phyloP scores from a whole-genome alignment of 1,140 invertebrate genomes.

The Panulirus ornatus region DNA sequence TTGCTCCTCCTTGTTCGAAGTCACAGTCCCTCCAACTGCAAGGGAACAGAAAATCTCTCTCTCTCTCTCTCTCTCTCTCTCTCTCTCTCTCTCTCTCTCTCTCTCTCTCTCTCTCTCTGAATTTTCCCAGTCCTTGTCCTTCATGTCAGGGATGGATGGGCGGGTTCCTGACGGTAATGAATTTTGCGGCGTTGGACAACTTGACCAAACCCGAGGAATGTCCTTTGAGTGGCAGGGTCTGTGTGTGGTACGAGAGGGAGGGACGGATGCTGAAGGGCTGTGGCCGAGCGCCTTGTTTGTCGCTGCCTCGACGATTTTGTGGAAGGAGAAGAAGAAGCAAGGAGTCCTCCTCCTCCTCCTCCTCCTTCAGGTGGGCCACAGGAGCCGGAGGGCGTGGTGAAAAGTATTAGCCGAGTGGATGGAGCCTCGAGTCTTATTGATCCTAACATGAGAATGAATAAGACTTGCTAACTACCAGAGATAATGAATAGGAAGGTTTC shows the following conservation, averaged over 20 bases:
- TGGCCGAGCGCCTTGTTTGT: background rate
- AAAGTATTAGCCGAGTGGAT: too few relatives aligned
- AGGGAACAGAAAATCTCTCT: conserved; percentile 5
- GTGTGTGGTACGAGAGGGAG: background rate
- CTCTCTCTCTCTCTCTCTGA: background rate
- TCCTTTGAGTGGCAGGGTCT: background rate
- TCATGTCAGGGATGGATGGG: background rate
- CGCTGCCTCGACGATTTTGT: too few relatives aligned
- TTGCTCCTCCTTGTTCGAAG: too few relatives aligned
- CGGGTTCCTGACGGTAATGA: conserved; percentile 26
- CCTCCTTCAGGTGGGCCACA: too few relatives aligned
- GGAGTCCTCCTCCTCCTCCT: too few relatives aligned
- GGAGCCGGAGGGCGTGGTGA: too few relatives aligned
- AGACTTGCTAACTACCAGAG: too few relatives aligned
- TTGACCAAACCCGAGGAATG: background rate
- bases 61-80: background rate
- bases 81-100: background rate
- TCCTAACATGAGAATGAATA: too few relatives aligned
- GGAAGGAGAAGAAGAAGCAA: too few relatives aligned
- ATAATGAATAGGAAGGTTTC: too few relatives aligned
- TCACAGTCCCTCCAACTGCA: background rate
- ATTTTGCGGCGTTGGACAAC: background rate
- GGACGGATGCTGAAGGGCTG: background rate
- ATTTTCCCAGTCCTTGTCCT: conserved; percentile 1
- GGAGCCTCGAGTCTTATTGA: too few relatives aligned